A percentile compares a stretch with the other conserved stretches of the same genome.
Conservation (phyloP, 2,797 vertebrate genomes). For the Melanotaenia boesemani region DNA sequence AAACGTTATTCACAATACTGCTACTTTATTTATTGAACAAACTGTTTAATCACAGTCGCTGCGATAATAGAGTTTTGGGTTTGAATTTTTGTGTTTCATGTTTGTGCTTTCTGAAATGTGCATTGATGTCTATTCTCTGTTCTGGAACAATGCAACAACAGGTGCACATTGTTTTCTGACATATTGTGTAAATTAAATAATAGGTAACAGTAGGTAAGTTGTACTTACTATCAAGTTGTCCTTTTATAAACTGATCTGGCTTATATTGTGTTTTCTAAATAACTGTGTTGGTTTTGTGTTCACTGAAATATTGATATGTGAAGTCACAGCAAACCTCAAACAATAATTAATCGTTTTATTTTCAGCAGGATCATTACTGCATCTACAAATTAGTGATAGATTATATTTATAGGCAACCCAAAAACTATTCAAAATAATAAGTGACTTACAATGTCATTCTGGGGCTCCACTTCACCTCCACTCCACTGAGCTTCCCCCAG, state of each 20-base stretch:
- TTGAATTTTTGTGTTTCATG: neutral
- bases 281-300: neutral
- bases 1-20: neutral
- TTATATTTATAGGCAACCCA: neutral
- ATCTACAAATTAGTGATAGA: too few relatives aligned
- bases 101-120: neutral
- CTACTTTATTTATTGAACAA: neutral
- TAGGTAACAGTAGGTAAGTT: too few relatives aligned
- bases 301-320: neutral
- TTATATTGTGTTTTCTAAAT: too few relatives aligned
- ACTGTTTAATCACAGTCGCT: neutral
- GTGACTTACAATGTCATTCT: constrained; percentile 93
- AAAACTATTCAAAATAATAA: neutral
- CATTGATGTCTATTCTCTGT: too few relatives aligned
- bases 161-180: neutral
- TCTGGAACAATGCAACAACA: neutral
- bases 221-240: too few relatives aligned
- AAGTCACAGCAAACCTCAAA: neutral
- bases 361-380: too few relatives aligned
- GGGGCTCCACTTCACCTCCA: constrained; percentile 95
- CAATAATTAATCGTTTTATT: neutral
- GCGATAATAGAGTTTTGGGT: neutral
- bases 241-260: too few relatives aligned
- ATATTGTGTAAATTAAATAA: neutral
- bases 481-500: constrained; percentile 91